A percentile compares a stretch with the other conserved stretches of the same genome.
These are phyloP conservation scores for Cryptoprocta ferox DNA, from an alignment of 2,797 vertebrate species.

Conservation along the genomic window DNA sequence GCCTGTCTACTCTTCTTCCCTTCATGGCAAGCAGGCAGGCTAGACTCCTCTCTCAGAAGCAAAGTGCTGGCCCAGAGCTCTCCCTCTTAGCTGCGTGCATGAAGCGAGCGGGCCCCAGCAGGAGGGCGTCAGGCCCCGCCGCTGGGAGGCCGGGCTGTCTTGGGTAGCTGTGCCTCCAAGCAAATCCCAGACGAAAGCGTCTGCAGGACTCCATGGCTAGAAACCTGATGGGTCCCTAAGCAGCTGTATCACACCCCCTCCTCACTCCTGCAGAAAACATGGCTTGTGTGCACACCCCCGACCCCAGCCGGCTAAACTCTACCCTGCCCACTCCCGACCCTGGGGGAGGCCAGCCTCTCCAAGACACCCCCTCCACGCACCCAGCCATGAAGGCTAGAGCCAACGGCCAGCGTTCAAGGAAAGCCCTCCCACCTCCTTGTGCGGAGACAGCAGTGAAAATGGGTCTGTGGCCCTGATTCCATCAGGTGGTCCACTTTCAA, in stretches of 20 bases:
- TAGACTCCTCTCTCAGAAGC: background rate
- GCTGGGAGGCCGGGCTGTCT: slow-evolving; percentile 51
- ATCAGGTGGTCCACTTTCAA: background rate
- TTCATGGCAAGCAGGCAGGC: background rate
- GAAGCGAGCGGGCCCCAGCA: slow-evolving; percentile 65
- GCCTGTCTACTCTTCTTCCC: background rate
- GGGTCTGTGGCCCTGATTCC: background rate
- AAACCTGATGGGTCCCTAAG: background rate
- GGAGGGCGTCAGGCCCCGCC: slow-evolving; percentile 67
- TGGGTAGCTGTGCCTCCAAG: slow-evolving; percentile 69
- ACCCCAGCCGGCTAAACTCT: background rate
- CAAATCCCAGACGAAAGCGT: slow-evolving; percentile 68
- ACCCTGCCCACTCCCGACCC: too few relatives aligned
- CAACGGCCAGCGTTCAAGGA: background rate
- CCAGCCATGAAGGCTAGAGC: background rate
- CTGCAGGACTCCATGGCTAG: slow-evolving; percentile 47
- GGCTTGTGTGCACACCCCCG: background rate
- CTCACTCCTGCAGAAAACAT: background rate
- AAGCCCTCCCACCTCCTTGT: background rate
- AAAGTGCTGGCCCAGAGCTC: slow-evolving; percentile 48
- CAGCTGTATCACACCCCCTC: slow-evolving; percentile 50
- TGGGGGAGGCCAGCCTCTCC: background rate
- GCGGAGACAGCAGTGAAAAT: background rate
- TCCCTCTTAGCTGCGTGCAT: slow-evolving; percentile 56
- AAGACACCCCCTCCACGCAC: background rate